A percentile compares a stretch with the other conserved stretches of the same genome.
These are phyloP conservation scores for Aricia artaxerxes DNA, from an alignment of 2,888 invertebrate species.

Conservation along the genomic window DNA sequence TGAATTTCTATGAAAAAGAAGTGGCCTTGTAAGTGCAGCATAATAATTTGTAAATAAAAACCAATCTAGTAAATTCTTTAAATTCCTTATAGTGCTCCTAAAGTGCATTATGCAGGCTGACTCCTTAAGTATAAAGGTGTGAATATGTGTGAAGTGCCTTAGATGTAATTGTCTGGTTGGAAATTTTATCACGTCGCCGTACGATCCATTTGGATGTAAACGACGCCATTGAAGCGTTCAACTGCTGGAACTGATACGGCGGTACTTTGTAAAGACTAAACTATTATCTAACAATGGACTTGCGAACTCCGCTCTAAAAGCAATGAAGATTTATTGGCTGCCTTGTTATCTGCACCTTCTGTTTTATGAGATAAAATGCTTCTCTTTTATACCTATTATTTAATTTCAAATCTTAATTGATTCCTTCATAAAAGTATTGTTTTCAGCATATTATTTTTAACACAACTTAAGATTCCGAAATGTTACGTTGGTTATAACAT, in stretches of 20 bases:
- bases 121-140: not conserved
- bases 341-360: not conserved
- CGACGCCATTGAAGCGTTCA: conserved; percentile 28
- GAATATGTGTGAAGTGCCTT: not conserved
- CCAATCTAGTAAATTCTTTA: not conserved
- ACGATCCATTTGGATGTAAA: conserved; percentile 30
- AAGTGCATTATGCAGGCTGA: conserved; percentile 8
- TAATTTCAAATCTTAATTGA: not conserved
- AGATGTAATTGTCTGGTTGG: conserved; percentile 7
- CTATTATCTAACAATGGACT: conserved; percentile 28
- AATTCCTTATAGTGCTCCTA: not conserved
- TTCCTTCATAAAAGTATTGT: not conserved
- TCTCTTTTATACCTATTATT: not conserved
- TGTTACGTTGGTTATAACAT: not conserved
- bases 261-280: conserved; percentile 23
- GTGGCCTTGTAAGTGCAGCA: too few relatives aligned
- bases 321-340: conserved; percentile 5
- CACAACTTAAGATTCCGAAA: not conserved
- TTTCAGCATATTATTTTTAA: not conserved
- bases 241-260: conserved; percentile 23
- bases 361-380: not conserved
- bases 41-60: too few relatives aligned
- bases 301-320: conserved; percentile 13
- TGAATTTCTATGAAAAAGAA: too few relatives aligned
- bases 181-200: conserved; percentile 23